These are phyloP conservation scores for Heteropelma amictum DNA, from an alignment of 2,888 invertebrate species.

Conservation along the genomic window DNA sequence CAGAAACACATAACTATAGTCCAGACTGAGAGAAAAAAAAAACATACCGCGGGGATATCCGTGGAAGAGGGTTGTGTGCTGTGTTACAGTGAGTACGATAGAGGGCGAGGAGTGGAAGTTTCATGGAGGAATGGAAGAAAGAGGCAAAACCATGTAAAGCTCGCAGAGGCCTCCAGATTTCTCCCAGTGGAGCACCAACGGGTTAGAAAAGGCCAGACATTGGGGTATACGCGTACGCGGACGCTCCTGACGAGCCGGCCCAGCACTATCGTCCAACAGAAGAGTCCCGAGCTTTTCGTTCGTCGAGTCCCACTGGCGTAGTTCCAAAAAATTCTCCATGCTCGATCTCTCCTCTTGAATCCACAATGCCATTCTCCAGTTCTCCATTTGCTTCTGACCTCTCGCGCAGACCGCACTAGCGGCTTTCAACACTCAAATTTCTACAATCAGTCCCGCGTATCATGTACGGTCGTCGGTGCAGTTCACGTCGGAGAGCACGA, in stretches of 20 bases:
- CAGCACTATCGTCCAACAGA: constrained; percentile 28
- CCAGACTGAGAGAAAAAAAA: neutral
- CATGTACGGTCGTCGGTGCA: neutral
- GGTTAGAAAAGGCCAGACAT: constrained; percentile 20
- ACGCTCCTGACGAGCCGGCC: constrained; percentile 29
- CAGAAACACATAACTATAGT: neutral
- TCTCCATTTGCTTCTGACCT: constrained; percentile 7
- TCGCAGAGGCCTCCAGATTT: constrained; percentile 41
- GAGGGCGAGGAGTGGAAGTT: constrained; percentile 6
- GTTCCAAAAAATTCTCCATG: constrained; percentile 48
- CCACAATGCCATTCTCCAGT: neutral
- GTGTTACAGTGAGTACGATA: neutral
- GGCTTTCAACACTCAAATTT: constrained; percentile 1
- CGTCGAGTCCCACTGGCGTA: constrained; percentile 47
- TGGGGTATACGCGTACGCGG: constrained; percentile 10
- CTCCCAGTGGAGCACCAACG: constrained; percentile 28
- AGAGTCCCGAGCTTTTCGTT: constrained; percentile 48
- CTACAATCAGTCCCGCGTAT: neutral
- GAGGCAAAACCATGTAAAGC: constrained; percentile 41
- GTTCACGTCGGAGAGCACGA: neutral
- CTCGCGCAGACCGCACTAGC: constrained; percentile 17
- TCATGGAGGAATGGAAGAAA: constrained; percentile 3
- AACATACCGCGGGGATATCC: too few species aligned
- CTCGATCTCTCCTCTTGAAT: constrained; percentile 35
- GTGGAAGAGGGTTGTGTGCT: neutral